These are phyloP conservation scores for Xerus rutilus DNA, from an alignment of 2,797 vertebrate species.

Conservation along the genomic window DNA sequence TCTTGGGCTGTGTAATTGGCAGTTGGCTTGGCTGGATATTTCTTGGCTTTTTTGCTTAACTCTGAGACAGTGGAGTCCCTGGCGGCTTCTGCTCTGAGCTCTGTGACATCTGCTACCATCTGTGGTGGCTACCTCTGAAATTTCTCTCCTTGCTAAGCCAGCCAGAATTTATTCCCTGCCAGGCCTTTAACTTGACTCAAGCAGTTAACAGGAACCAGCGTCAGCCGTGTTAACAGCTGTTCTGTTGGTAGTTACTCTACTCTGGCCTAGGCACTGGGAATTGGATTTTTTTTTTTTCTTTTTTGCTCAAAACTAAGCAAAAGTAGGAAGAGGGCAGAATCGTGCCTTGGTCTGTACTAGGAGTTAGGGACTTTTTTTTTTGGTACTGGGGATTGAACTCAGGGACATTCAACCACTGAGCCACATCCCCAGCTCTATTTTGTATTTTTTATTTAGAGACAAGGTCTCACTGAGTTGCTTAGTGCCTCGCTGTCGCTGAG, in stretches of 20 bases:
- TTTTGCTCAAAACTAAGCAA: constrained; percentile 44
- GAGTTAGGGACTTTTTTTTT: not conserved
- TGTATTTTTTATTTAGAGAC: no score
- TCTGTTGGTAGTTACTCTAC: not conserved
- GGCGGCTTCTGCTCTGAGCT: constrained; percentile 55
- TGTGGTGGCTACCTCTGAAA: constrained; percentile 63
- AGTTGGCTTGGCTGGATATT: not conserved
- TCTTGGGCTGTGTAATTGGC: not conserved
- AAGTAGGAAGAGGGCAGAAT: not conserved
- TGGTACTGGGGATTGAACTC: no score
- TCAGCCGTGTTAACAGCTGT: constrained; percentile 56
- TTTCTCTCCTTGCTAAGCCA: constrained; percentile 64
- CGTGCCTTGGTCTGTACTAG: not conserved
- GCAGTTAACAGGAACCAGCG: not conserved
- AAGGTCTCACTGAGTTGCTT: no score
- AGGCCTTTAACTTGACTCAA: constrained; percentile 56
- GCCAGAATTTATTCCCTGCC: constrained; percentile 65
- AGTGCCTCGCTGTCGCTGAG: no score
- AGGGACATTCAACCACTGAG: no score
- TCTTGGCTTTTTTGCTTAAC: constrained; percentile 52
- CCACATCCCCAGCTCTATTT: no score
- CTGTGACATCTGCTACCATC: constrained; percentile 65
- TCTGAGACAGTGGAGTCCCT: constrained; percentile 15
- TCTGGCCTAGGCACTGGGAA: not conserved
- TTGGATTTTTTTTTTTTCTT: not conserved